Evolutionary conservation across 1,140 invertebrate species (phyloP).

Genomic region (Brachionus manjavacas): DNA sequence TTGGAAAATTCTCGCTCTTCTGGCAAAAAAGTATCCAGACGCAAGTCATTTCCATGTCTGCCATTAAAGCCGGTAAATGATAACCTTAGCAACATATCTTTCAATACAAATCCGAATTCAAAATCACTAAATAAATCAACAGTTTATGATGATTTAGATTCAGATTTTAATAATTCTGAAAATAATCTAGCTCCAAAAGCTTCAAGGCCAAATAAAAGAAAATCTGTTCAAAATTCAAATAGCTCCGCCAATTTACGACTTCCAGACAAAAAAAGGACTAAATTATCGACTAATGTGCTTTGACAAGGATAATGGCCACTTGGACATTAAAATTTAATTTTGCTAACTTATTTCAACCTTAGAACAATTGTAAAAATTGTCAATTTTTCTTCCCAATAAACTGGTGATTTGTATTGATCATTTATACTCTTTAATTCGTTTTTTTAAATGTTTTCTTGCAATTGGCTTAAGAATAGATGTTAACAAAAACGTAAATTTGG

Average conservation of each 20-base stretch:
- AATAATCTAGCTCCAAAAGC: background rate
- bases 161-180: background rate
- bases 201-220: background rate
- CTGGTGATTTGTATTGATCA: background rate
- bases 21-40: background rate
- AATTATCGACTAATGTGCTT: background rate
- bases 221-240: background rate
- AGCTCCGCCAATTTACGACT: background rate
- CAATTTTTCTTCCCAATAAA: background rate
- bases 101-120: background rate
- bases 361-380: background rate
- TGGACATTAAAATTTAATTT: background rate
- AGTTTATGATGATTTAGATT: background rate
- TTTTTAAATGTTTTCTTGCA: background rate
- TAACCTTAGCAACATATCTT: background rate
- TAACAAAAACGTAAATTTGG: background rate
- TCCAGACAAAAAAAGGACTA: slow-evolving; percentile 3
- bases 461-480: background rate
- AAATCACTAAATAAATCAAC: background rate
- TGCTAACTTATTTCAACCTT: background rate
- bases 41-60: background rate
- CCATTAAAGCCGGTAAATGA: background rate
- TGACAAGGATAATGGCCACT: background rate
- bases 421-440: background rate
- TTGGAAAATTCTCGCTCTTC: background rate